A percentile compares a stretch with the other conserved stretches of the same genome.
Conservation (phyloP, 1,140 invertebrate species). For the Eupeodes corollae region DNA sequence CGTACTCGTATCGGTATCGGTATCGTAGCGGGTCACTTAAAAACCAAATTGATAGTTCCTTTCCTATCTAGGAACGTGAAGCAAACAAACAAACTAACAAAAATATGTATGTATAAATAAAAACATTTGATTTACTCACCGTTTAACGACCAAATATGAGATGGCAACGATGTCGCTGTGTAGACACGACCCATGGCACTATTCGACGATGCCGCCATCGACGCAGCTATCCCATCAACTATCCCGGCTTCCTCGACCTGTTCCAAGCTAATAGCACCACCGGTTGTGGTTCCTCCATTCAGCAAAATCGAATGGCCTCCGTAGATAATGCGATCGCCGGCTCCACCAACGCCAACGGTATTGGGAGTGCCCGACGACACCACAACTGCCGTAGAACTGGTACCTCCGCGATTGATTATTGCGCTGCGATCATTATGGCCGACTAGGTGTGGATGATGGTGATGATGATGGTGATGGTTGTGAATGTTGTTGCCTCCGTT, state of each 20-base stretch:
- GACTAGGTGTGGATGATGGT: slow-evolving; percentile 10
- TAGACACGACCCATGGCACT: slow-evolving; percentile 63
- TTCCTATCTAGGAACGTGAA: too few species aligned
- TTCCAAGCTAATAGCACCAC: not conserved
- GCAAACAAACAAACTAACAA: too few species aligned
- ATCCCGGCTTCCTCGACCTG: slow-evolving; percentile 30
- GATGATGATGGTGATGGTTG: slow-evolving; percentile 13
- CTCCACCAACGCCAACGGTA: not conserved
- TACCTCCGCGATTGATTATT: slow-evolving; percentile 2
- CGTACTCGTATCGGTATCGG: too few species aligned
- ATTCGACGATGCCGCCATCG: slow-evolving; percentile 38
- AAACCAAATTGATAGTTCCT: too few species aligned
- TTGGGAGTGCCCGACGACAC: too few species aligned
- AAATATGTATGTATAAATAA: not conserved
- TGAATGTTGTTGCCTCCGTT: slow-evolving; percentile 19
- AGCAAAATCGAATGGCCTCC: slow-evolving; percentile 4
- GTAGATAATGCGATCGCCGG: not conserved
- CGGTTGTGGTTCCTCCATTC: not conserved
- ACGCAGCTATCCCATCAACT: slow-evolving; percentile 32
- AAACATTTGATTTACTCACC: slow-evolving; percentile 46
- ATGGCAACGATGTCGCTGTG: slow-evolving; percentile 76
- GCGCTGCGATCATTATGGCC: slow-evolving; percentile 2
- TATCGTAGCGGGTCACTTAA: too few species aligned
- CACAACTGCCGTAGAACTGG: too few species aligned
- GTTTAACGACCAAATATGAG: slow-evolving; percentile 82